phyloP scores from a whole-genome alignment of 2,113 vertebrate genomes.

The Gopherus flavomarginatus region DNA sequence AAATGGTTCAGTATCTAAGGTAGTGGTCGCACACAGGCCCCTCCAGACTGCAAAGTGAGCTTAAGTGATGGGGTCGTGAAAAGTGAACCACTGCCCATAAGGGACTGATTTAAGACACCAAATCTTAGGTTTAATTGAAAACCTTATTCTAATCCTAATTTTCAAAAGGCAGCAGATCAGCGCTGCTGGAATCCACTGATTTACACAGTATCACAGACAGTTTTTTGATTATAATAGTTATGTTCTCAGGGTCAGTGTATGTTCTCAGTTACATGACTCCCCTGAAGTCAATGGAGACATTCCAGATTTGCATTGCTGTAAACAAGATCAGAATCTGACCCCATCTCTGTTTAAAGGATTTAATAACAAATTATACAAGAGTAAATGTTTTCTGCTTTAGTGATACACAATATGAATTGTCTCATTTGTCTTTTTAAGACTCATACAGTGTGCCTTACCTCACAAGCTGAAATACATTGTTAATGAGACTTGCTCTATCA shows the following conservation, averaged over 20 bases:
- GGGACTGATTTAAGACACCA: not conserved
- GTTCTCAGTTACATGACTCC: not conserved
- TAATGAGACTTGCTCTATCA: slow-evolving; percentile 90
- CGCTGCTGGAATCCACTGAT: not conserved
- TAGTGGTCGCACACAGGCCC: not conserved
- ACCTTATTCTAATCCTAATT: not conserved
- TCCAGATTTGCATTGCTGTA: not conserved
- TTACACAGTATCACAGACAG: not conserved
- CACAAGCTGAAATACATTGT: slow-evolving; percentile 90
- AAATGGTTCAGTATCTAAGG: not conserved
- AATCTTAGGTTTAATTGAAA: not conserved
- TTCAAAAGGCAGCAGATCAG: not conserved
- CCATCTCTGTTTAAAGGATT: not conserved
- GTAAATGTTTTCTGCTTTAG: not conserved
- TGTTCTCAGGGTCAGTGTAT: not conserved
- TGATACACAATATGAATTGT: not conserved
- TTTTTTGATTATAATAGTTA: not conserved
- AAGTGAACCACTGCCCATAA: not conserved
- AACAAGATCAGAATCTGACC: not conserved
- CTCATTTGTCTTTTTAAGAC: not conserved
- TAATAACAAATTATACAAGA: not conserved
- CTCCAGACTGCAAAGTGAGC: not conserved
- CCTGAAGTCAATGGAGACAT: not conserved
- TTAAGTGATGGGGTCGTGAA: not conserved
- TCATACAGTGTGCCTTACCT: slow-evolving; percentile 76